A percentile compares a stretch with the other conserved stretches of the same genome.
Evolutionary conservation across 2,113 vertebrate genomes (phyloP).

Genomic region (Lagopus leucura): DNA sequence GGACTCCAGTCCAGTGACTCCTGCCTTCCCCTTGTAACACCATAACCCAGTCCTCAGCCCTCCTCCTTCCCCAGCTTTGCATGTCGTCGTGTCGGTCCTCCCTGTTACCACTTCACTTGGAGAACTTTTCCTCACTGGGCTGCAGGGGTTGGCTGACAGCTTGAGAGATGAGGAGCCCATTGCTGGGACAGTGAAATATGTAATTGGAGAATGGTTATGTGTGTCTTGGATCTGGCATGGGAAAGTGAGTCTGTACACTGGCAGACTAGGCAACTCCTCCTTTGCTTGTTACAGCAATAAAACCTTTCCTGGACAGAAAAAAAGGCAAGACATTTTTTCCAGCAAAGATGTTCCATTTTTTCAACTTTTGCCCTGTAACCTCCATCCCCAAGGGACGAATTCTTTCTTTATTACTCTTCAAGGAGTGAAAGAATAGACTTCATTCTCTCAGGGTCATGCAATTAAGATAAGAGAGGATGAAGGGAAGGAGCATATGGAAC

Average conservation of each 20-base stretch:
- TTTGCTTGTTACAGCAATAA: neutral
- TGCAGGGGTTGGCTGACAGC: neutral
- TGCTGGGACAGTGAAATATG: neutral
- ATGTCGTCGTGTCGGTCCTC: neutral
- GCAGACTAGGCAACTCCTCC: neutral
- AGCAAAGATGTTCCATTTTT: neutral
- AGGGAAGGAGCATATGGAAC: neutral
- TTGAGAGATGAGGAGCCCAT: neutral
- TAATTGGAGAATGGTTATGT: fast-evolving
- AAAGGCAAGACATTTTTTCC: neutral
- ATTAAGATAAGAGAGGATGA: neutral
- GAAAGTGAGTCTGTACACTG: neutral
- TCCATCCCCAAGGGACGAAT: neutral
- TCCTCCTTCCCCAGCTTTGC: neutral
- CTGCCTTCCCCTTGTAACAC: neutral
- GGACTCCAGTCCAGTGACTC: neutral
- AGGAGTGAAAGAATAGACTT: neutral
- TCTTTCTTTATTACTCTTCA: neutral
- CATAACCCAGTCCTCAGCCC: neutral
- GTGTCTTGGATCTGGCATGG: neutral
- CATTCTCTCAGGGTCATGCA: neutral
- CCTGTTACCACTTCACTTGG: neutral
- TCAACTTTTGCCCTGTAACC: neutral
- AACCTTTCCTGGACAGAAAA: neutral
- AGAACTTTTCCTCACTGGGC: neutral